phyloP scores from a whole-genome alignment of 1,140 invertebrate species.

The Atta colombica region DNA sequence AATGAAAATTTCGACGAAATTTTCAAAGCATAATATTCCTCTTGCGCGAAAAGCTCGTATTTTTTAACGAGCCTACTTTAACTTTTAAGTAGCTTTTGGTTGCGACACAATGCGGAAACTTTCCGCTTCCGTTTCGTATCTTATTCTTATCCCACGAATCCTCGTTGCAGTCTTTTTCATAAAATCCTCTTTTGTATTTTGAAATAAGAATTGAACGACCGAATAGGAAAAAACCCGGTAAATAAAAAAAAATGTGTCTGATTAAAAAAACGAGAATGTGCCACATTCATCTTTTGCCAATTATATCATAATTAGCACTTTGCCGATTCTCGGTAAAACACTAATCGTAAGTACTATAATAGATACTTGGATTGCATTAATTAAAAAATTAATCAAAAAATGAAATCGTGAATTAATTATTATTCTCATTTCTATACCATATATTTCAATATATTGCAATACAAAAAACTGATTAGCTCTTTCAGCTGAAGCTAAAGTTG shows the following conservation, averaged over 20 bases:
- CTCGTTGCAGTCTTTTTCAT: conserved; percentile 23
- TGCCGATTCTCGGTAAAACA: background rate
- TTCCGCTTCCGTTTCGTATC: conserved; percentile 60
- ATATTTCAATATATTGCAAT: background rate
- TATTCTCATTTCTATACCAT: background rate
- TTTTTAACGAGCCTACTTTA: conserved; percentile 75
- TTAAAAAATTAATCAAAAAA: background rate
- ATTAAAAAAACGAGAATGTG: conserved; percentile 73
- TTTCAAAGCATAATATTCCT: conserved; percentile 8
- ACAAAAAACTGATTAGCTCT: background rate
- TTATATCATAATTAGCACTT: background rate
- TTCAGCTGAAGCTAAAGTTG: background rate
- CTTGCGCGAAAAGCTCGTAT: conserved; percentile 26
- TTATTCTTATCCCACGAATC: conserved; percentile 27
- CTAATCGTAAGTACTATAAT: too few relatives aligned
- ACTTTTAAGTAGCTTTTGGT: conserved; percentile 78
- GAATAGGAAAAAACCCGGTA: conserved; percentile 12
- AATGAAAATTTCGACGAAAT: conserved; percentile 32
- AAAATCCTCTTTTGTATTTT: conserved; percentile 12
- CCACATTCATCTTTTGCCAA: conserved; percentile 25
- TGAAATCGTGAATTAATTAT: background rate
- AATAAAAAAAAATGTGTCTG: conserved; percentile 71
- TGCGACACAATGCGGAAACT: conserved; percentile 77
- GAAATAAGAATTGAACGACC: conserved; percentile 28
- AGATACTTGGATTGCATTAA: background rate